Conservation (phyloP, 2,797 vertebrate genomes). For the Naso thynnoides region DNA sequence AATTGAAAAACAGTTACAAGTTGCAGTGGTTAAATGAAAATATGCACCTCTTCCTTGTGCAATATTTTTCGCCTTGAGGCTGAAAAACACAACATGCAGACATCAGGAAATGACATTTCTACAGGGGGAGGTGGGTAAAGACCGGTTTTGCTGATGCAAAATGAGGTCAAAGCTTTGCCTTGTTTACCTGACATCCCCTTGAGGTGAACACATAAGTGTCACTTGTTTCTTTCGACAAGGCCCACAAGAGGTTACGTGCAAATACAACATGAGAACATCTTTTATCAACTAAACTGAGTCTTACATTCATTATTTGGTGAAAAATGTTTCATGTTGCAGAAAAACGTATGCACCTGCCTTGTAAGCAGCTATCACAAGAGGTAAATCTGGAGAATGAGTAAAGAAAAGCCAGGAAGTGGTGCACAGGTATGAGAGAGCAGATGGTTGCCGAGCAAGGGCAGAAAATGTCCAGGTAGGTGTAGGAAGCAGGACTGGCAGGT, state of each 20-base stretch:
- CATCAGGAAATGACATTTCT: constrained; percentile 58
- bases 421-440: constrained; percentile 46
- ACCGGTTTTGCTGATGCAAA: constrained; percentile 16
- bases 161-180: constrained; percentile 25
- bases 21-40: too few species aligned
- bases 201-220: constrained; percentile 30
- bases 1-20: constrained; percentile 14
- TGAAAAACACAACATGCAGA: constrained; percentile 28
- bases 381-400: constrained; percentile 1
- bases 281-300: background rate
- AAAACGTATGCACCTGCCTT: background rate
- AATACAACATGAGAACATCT: background rate
- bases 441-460: constrained; percentile 64
- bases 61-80: constrained; percentile 5
- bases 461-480: constrained; percentile 36
- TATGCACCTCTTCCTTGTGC: background rate
- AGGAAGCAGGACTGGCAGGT: constrained; percentile 25
- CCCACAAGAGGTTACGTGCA: background rate
- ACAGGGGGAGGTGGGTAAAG: background rate
- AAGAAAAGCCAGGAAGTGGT: constrained; percentile 10
- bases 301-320: background rate
- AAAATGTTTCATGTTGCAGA: background rate
- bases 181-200: constrained; percentile 25
- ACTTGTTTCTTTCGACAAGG: constrained; percentile 9
- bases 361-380: background rate